These are phyloP conservation scores for Pristionchus entomophagus DNA, from an alignment of 2,888 invertebrate species.

Conservation along the genomic window DNA sequence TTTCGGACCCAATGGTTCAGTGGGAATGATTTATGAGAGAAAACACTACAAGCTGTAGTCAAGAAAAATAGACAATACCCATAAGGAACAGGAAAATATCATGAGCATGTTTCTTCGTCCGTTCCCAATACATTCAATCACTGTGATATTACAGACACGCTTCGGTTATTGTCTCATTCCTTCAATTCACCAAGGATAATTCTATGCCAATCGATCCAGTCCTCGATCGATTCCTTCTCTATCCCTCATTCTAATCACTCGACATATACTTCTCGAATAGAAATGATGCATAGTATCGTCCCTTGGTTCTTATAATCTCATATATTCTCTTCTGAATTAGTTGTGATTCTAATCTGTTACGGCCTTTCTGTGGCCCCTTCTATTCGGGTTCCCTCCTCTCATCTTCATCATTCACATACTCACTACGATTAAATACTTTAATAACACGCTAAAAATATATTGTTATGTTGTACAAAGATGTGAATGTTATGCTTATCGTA, in stretches of 20 bases:
- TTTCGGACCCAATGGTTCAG: neutral
- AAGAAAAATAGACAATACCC: too few relatives aligned
- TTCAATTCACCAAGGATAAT: slow-evolving; percentile 31
- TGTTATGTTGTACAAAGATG: slow-evolving; percentile 26
- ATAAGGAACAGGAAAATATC: too few relatives aligned
- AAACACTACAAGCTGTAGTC: too few relatives aligned
- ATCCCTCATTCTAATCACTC: slow-evolving; percentile 17
- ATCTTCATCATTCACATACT: slow-evolving; percentile 22
- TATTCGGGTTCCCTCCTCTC: neutral
- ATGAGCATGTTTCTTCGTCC: neutral
- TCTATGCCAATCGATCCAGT: slow-evolving; percentile 12
- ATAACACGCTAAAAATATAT: neutral
- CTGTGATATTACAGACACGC: neutral
- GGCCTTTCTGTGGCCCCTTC: slow-evolving; percentile 12
- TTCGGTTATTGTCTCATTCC: neutral
- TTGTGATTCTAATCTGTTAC: slow-evolving; percentile 16
- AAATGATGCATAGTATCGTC: slow-evolving; percentile 4
- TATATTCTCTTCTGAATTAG: neutral
- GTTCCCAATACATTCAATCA: too few relatives aligned
- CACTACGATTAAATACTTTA: slow-evolving; percentile 26
- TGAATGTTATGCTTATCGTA: neutral
- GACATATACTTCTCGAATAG: neutral
- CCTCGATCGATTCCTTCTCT: neutral
- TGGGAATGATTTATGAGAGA: too few relatives aligned
- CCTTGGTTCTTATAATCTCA: too few relatives aligned